Conservation (phyloP, 2,113 vertebrate genomes). For the Sphaerodactylus townsendi region DNA sequence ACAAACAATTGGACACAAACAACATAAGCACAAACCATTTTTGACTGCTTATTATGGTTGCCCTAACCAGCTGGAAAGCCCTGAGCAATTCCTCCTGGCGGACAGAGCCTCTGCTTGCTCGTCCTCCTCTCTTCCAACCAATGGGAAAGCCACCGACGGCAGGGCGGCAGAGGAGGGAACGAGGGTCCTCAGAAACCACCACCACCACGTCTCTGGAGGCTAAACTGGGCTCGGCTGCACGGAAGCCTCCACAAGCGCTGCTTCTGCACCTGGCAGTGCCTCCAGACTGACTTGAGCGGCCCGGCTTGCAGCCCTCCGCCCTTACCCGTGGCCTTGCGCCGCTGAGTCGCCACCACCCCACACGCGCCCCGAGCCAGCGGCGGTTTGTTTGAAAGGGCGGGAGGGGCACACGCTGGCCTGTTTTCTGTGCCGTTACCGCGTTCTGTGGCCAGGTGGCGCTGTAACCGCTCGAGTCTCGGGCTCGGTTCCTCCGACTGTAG, state of each 20-base stretch:
- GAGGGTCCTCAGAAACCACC: neutral
- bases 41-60: neutral
- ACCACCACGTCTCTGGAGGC: neutral
- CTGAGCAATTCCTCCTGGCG: neutral
- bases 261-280: neutral
- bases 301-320: neutral
- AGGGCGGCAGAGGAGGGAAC: neutral
- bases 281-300: neutral
- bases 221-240: too few relatives aligned
- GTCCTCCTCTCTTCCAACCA: too few relatives aligned
- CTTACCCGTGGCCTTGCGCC: neutral
- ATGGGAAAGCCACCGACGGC: neutral
- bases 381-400: too few relatives aligned
- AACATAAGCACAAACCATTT: too few relatives aligned
- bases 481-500: slow-evolving; percentile 14
- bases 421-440: neutral
- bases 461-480: slow-evolving; percentile 7
- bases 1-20: too few relatives aligned
- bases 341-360: too few relatives aligned
- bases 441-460: slow-evolving; percentile 56
- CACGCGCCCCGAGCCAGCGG: neutral
- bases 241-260: neutral
- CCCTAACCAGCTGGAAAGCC: neutral
- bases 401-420: too few relatives aligned
- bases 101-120: neutral